phyloP scores from a whole-genome alignment of 2,888 invertebrate species.

The Clivina fossor region DNA sequence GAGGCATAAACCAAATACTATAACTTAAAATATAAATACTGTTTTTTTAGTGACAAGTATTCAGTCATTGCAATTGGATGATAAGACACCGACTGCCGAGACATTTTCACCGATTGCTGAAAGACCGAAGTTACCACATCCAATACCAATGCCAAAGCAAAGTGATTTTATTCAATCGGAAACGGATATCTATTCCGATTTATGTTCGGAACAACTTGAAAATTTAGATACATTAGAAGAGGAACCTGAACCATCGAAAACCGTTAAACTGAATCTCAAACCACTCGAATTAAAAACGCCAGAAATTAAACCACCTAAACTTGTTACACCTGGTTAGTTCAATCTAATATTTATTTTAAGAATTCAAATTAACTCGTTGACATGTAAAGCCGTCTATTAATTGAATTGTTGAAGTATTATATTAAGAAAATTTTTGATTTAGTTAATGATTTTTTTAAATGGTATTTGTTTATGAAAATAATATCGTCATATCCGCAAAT shows the following conservation, averaged over 20 bases:
- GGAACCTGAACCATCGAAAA: conserved; percentile 36
- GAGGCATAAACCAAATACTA: too few species aligned
- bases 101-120: conserved; percentile 48
- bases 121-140: conserved; percentile 40
- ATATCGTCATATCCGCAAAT: too few species aligned
- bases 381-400: too few species aligned
- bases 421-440: too few species aligned
- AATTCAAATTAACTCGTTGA: too few species aligned
- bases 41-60: conserved; percentile 53
- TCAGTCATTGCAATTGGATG: conserved; percentile 52
- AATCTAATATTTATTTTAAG: neutral
- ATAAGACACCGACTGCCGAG: conserved; percentile 54
- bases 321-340: conserved; percentile 50
- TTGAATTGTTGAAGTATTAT: too few species aligned
- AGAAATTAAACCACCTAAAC: conserved; percentile 52
- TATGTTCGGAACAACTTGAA: conserved; percentile 50
- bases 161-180: conserved; percentile 49
- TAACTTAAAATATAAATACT: neutral
- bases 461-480: too few species aligned
- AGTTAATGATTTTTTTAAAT: too few species aligned
- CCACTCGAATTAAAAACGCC: conserved; percentile 60
- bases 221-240: conserved; percentile 48
- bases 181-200: conserved; percentile 51
- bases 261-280: conserved; percentile 49
- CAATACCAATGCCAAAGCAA: conserved; percentile 47